A percentile compares a stretch with the other conserved stretches of the same genome.
Conservation (phyloP, 2,113 vertebrate species). For the Callorhinus ursinus region DNA sequence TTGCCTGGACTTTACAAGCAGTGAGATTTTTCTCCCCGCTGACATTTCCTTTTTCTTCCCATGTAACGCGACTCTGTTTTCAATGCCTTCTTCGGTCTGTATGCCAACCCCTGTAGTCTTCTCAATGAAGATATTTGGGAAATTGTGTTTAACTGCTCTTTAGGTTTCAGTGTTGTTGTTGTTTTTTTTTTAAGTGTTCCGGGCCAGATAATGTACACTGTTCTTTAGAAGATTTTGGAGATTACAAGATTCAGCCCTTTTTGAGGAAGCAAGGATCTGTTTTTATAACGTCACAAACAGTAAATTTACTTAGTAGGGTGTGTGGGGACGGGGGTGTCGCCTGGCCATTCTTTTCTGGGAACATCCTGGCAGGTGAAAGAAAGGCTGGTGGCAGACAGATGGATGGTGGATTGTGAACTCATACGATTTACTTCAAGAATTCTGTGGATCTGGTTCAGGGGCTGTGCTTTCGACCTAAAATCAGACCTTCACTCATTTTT, state of each 20-base stretch:
- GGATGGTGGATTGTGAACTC: not conserved
- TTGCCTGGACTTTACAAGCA: not conserved
- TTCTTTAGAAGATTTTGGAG: not conserved
- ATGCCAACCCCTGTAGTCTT: not conserved
- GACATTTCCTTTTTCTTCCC: not conserved
- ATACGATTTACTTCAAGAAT: not conserved
- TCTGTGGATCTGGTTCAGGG: not conserved
- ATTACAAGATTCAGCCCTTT: not conserved
- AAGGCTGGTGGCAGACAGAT: not conserved
- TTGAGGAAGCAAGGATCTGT: not conserved
- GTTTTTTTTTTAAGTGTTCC: not conserved
- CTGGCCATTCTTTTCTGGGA: not conserved
- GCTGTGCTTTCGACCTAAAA: not conserved
- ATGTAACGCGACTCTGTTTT: not conserved
- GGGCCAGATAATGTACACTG: not conserved
- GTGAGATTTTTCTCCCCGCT: not conserved
- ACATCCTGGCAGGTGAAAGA: not conserved
- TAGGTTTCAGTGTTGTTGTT: not conserved
- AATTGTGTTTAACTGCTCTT: not conserved
- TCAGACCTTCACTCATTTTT: not conserved
- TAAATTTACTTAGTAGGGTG: not conserved
- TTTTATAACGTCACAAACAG: not conserved
- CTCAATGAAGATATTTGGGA: not conserved
- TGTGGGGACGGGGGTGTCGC: not conserved
- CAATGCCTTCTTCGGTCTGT: not conserved